A percentile compares a stretch with the other conserved stretches of the same genome.
Evolutionary conservation across 2,888 invertebrate species (phyloP).

Genomic region (Eumerus sabulonum): DNA sequence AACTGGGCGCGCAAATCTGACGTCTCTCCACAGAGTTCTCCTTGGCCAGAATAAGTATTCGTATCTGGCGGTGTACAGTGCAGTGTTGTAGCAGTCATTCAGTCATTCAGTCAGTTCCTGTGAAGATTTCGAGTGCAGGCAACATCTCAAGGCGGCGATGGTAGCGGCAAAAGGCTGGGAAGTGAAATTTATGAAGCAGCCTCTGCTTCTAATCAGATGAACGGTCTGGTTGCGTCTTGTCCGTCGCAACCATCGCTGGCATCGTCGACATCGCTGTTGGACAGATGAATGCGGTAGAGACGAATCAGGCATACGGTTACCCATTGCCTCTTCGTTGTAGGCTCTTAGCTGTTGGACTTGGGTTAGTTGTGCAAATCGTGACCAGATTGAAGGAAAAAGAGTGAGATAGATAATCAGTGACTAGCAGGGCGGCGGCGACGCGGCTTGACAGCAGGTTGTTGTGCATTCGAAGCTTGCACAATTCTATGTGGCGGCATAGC

Average conservation of each 20-base stretch:
- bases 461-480: slow-evolving; percentile 52
- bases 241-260: not conserved
- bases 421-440: slow-evolving; percentile 59
- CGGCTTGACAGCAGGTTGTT: slow-evolving; percentile 35
- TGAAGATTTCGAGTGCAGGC: slow-evolving; percentile 33
- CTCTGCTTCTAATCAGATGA: slow-evolving; percentile 68
- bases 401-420: slow-evolving; percentile 63
- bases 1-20: slow-evolving; percentile 61
- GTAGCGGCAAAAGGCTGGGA: slow-evolving; percentile 20
- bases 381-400: slow-evolving; percentile 8
- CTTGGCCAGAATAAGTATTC: slow-evolving; percentile 33
- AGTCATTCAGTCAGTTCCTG: slow-evolving; percentile 61
- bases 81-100: slow-evolving; percentile 35
- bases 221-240: slow-evolving; percentile 48
- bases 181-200: slow-evolving; percentile 69
- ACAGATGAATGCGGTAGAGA: slow-evolving; percentile 59
- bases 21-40: slow-evolving; percentile 45
- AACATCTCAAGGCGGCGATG: slow-evolving; percentile 2
- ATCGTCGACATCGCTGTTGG: slow-evolving; percentile 22
- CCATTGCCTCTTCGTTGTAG: not conserved
- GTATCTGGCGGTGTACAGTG: slow-evolving; percentile 24
- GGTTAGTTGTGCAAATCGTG: slow-evolving; percentile 18
- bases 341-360: slow-evolving; percentile 12
- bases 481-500: not conserved
- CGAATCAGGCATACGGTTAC: not conserved